Percentiles rank a stretch among this genome's conserved stretches.
Conservation (phyloP, 2,113 vertebrate species). For the Pagrus major region DNA sequence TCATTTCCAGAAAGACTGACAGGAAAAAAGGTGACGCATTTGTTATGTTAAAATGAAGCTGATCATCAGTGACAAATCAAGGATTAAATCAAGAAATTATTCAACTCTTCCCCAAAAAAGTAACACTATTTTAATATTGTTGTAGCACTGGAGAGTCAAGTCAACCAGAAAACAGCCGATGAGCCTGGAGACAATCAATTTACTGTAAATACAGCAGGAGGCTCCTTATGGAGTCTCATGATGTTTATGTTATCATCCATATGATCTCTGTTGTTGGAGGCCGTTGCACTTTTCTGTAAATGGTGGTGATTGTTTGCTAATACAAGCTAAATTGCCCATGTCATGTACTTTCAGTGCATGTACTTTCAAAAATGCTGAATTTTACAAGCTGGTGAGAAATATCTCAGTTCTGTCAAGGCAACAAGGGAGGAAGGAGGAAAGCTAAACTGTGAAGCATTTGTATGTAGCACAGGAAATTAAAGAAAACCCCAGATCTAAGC, state of each 20-base stretch:
- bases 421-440: neutral
- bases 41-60: neutral
- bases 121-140: neutral
- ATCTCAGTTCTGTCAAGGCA: too few species aligned
- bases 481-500: neutral
- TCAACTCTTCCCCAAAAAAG: neutral
- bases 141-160: neutral
- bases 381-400: neutral
- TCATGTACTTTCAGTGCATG: neutral
- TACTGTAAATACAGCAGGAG: conserved; percentile 53
- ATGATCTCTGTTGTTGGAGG: neutral
- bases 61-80: neutral
- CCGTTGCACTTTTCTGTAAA: neutral
- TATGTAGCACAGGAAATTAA: neutral
- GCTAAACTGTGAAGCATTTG: neutral
- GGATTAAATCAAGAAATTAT: neutral
- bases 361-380: neutral
- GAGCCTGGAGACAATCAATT: neutral
- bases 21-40: neutral
- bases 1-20: conserved; percentile 3
- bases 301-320: neutral
- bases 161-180: conserved; percentile 18
- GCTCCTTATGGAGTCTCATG: neutral
- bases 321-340: neutral
- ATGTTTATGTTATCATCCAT: neutral